Conservation (phyloP, 30 jellyfish, hydroid and myxozoan species). For the Aurelia sp. region DNA sequence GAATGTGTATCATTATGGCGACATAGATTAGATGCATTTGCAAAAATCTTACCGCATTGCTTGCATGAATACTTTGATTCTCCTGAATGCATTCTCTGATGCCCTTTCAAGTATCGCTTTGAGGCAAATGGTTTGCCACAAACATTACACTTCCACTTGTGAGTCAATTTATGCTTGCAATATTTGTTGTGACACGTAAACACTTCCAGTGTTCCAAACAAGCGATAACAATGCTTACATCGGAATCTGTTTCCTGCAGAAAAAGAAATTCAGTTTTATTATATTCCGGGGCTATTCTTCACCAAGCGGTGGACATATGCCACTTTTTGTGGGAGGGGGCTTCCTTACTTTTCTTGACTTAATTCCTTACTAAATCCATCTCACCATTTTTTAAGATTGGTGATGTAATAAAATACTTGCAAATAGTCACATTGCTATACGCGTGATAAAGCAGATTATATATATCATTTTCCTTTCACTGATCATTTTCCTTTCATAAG, state of each 20-base stretch:
- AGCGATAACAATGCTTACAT: conserved; percentile 50
- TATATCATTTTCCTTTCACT: too few relatives aligned
- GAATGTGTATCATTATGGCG: conserved; percentile 52
- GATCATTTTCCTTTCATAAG: too few relatives aligned
- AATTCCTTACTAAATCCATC: too few relatives aligned
- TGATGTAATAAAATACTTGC: too few relatives aligned
- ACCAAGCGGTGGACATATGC: too few relatives aligned
- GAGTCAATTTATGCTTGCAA: conserved; percentile 41
- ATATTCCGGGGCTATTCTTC: too few relatives aligned
- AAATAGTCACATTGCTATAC: too few relatives aligned
- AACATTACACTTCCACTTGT: conserved; percentile 49
- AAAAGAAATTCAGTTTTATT: background rate
- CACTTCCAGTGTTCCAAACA: conserved; percentile 45
- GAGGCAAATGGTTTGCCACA: conserved; percentile 71
- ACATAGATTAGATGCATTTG: conserved; percentile 62
- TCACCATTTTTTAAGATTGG: too few relatives aligned
- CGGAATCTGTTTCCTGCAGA: conserved; percentile 39
- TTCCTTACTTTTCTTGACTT: too few relatives aligned
- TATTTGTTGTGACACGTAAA: conserved; percentile 38
- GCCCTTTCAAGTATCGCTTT: conserved; percentile 56
- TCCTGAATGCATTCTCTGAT: conserved; percentile 51
- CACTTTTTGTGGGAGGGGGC: too few relatives aligned
- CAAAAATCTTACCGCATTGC: conserved; percentile 57
- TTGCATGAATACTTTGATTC: conserved; percentile 59
- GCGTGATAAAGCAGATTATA: too few relatives aligned